Evolutionary conservation across 64 coral and sea anemone genomes (phyloP).

Genomic region (Dendronephthya gigantea): DNA sequence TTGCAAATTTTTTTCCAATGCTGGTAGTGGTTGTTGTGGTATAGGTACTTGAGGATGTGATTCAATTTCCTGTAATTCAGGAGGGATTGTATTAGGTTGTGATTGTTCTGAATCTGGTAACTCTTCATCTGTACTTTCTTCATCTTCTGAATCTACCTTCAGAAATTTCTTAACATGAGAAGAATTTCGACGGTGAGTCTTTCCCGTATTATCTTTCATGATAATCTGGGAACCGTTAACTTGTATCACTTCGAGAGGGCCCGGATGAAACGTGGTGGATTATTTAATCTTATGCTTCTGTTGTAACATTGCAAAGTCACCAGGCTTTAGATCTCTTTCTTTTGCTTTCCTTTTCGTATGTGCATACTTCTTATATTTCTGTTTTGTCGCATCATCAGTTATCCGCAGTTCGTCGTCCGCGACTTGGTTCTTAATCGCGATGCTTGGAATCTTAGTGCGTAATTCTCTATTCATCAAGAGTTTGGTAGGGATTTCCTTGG

Average conservation of each 20-base stretch:
- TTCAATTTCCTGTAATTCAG: background rate
- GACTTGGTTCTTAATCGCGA: background rate
- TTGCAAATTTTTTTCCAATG: background rate
- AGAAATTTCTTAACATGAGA: background rate
- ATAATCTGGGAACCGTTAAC: slow-evolving; percentile 3
- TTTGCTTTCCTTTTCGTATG: background rate
- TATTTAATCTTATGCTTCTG: slow-evolving; percentile 27
- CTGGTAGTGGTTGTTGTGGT: background rate
- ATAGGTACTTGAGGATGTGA: too few species aligned
- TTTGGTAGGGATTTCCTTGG: background rate
- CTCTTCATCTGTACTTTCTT: background rate
- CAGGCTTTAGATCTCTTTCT: slow-evolving; percentile 13
- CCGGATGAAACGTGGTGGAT: background rate
- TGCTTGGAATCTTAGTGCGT: background rate
- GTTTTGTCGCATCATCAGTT: background rate
- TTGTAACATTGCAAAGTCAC: slow-evolving; percentile 6
- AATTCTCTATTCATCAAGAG: background rate
- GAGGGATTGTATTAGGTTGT: background rate
- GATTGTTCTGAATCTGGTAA: background rate
- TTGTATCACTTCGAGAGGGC: background rate
- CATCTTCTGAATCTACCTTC: background rate
- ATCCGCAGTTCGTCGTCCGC: background rate
- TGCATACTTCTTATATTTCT: slow-evolving; percentile 4
- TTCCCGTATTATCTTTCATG: background rate
- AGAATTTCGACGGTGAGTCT: background rate